Percentiles rank a stretch among this genome's conserved stretches.
Evolutionary conservation across 2,113 vertebrate species (phyloP).

Genomic region (Fulmarus glacialis): DNA sequence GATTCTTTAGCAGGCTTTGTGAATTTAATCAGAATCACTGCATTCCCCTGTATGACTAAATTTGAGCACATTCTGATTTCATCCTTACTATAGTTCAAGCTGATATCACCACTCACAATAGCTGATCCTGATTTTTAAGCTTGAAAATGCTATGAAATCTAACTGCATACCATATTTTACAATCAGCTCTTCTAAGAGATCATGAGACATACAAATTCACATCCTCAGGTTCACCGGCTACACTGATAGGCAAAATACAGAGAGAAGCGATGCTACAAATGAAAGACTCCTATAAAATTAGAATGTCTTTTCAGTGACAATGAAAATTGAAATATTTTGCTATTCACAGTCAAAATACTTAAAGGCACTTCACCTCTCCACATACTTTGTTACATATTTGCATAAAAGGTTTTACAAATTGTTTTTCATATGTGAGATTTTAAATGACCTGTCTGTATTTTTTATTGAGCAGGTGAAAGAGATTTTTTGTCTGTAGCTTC

Average conservation of each 20-base stretch:
- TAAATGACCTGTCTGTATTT: not conserved
- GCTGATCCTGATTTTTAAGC: not conserved
- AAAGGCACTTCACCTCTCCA: not conserved
- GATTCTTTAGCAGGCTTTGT: not conserved
- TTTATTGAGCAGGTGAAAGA: not conserved
- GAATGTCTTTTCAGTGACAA: not conserved
- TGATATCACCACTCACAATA: not conserved
- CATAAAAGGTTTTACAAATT: not conserved
- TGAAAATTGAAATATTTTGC: not conserved
- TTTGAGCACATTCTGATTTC: not conserved
- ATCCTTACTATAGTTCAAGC: not conserved
- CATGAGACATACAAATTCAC: not conserved
- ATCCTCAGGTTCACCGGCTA: not conserved
- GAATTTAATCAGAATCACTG: not conserved
- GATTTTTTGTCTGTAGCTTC: not conserved
- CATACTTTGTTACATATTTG: not conserved
- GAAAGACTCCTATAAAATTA: not conserved
- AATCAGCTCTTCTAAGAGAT: not conserved
- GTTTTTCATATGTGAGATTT: not conserved
- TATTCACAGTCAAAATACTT: not conserved
- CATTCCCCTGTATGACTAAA: not conserved
- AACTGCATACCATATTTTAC: not conserved
- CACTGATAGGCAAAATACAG: not conserved
- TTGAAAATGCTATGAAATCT: not conserved
- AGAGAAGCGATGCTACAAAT: not conserved